Evolutionary conservation across 2,888 invertebrate species (phyloP).

Genomic region (Nemurella pictetii): DNA sequence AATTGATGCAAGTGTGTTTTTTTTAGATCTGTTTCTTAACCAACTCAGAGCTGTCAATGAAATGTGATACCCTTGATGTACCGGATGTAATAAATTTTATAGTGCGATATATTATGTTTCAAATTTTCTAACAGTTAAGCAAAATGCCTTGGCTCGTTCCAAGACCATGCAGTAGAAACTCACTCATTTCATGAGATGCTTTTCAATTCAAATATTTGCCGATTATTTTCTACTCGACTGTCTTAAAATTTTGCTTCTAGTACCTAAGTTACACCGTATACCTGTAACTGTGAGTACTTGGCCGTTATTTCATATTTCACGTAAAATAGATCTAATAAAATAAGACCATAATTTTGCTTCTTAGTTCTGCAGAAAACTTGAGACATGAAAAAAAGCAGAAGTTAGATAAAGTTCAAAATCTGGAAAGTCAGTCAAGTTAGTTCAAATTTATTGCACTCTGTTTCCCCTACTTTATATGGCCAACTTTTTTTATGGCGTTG

Average conservation of each 20-base stretch:
- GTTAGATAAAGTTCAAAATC: conserved; percentile 10
- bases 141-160: neutral
- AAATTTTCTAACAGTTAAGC: neutral
- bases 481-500: conserved; percentile 17
- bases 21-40: neutral
- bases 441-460: neutral
- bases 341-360: neutral
- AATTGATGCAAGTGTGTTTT: too few species aligned
- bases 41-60: neutral
- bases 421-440: conserved; percentile 10
- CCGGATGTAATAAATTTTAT: neutral
- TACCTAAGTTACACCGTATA: too few species aligned
- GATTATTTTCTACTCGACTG: too few species aligned
- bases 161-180: neutral
- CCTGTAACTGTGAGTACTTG: too few species aligned
- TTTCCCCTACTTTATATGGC: conserved; percentile 4
- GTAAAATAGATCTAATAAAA: neutral
- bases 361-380: neutral
- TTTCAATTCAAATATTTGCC: too few species aligned
- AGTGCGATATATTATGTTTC: neutral
- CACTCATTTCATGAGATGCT: too few species aligned
- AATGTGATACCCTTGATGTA: neutral
- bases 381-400: neutral
- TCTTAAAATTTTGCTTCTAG: too few species aligned
- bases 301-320: neutral